phyloP scores from a whole-genome alignment of 1,140 invertebrate genomes.

The Spodoptera litura region DNA sequence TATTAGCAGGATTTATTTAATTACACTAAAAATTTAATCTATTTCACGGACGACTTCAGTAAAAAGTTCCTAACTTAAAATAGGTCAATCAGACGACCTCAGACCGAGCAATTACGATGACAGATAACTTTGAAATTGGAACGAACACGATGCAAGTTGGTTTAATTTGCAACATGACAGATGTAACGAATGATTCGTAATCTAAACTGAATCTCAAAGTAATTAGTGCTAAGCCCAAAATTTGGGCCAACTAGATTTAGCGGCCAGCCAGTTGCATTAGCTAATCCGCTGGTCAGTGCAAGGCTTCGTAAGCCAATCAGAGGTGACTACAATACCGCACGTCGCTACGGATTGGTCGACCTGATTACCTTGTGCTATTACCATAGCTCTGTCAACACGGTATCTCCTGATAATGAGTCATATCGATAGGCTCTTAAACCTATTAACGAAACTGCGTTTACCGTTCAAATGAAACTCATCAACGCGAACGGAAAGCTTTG shows the following conservation, averaged over 20 bases:
- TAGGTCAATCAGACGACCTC: too few relatives aligned
- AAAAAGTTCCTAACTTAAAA: too few relatives aligned
- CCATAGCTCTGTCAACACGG: constrained; percentile 14
- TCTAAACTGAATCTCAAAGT: constrained; percentile 19
- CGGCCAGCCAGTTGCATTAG: constrained; percentile 20
- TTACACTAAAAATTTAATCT: too few relatives aligned
- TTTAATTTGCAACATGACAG: too few relatives aligned
- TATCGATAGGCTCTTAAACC: background rate
- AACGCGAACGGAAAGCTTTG: background rate
- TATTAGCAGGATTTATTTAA: too few relatives aligned
- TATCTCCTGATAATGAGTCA: background rate
- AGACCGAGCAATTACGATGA: too few relatives aligned
- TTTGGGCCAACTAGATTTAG: constrained; percentile 17
- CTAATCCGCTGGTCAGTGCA: constrained; percentile 22
- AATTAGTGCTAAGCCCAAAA: constrained; percentile 27
- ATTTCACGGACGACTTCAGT: too few relatives aligned
- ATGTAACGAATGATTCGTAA: background rate
- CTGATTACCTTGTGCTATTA: constrained; percentile 17
- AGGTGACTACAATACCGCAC: constrained; percentile 10
- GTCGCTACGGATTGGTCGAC: constrained; percentile 1
- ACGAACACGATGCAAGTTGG: too few relatives aligned
- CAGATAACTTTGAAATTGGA: too few relatives aligned
- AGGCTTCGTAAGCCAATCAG: constrained; percentile 31
- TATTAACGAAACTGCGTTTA: constrained; percentile 16
- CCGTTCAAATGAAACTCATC: constrained; percentile 1